A percentile compares a stretch with the other conserved stretches of the same genome.
These are phyloP conservation scores for Amphibalanus amphitrite DNA, from an alignment of 1,140 invertebrate species.

Conservation along the genomic window DNA sequence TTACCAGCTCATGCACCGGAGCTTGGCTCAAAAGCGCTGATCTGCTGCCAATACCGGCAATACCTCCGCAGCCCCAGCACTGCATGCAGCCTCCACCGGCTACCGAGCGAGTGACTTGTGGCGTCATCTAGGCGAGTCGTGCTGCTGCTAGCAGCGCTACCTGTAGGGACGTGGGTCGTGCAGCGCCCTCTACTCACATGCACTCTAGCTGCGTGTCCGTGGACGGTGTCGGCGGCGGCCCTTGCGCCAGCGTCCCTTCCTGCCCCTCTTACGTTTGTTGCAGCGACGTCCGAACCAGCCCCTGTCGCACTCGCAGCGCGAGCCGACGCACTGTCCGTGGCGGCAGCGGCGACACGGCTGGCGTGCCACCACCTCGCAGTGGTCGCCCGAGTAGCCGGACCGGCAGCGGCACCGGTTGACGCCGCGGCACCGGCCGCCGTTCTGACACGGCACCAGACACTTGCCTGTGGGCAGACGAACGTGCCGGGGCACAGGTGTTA, in stretches of 20 bases:
- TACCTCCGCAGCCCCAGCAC: too few relatives aligned
- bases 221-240: not conserved
- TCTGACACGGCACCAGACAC: constrained; percentile 71
- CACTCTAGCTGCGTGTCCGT: not conserved
- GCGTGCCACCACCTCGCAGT: constrained; percentile 59
- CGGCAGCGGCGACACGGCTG: constrained; percentile 60
- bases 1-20: too few relatives aligned
- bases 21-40: too few relatives aligned
- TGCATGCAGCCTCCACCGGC: too few relatives aligned
- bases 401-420: constrained; percentile 70
- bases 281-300: constrained; percentile 19
- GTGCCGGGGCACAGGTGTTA: too few relatives aligned
- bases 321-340: constrained; percentile 66
- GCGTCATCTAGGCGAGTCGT: too few relatives aligned
- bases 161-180: too few relatives aligned
- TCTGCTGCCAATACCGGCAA: too few relatives aligned
- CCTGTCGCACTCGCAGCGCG: constrained; percentile 29
- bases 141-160: too few relatives aligned
- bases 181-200: not conserved
- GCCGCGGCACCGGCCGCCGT: constrained; percentile 64
- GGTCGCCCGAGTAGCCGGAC: constrained; percentile 54
- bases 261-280: not conserved
- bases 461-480: constrained; percentile 42
- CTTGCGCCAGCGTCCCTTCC: too few relatives aligned
- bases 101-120: too few relatives aligned